phyloP scores from a whole-genome alignment of 2,888 invertebrate species.

The Xestia rhomboidea region DNA sequence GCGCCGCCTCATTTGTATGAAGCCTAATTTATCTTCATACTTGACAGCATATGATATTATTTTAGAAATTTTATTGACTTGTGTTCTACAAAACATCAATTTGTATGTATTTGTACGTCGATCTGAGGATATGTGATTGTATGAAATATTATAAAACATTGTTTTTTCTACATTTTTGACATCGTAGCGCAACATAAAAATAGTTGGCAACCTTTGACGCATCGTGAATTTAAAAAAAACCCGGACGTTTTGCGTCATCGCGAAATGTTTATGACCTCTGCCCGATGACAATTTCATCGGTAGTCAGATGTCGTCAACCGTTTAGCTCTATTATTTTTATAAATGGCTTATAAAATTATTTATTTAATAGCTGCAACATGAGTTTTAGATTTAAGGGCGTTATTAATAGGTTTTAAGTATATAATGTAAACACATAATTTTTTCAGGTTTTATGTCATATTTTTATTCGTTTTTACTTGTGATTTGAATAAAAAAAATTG shows the following conservation, averaged over 20 bases:
- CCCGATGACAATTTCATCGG: constrained; percentile 67
- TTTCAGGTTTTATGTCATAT: constrained; percentile 25
- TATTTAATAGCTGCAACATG: constrained; percentile 60
- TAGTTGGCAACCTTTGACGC: constrained; percentile 78
- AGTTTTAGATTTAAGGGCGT: constrained; percentile 53
- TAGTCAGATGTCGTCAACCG: constrained; percentile 64
- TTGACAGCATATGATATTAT: constrained; percentile 62
- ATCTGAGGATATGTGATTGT: constrained; percentile 41
- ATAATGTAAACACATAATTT: constrained; percentile 33
- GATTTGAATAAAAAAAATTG: constrained; percentile 14
- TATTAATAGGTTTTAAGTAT: constrained; percentile 47
- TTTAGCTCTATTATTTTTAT: constrained; percentile 61
- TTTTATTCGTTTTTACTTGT: constrained; percentile 23
- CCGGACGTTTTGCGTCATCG: constrained; percentile 59
- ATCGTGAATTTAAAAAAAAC: constrained; percentile 48
- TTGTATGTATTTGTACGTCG: constrained; percentile 38
- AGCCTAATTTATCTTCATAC: constrained; percentile 63
- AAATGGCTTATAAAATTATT: constrained; percentile 56
- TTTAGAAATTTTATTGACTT: constrained; percentile 56
- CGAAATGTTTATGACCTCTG: constrained; percentile 67
- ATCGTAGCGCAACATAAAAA: constrained; percentile 80
- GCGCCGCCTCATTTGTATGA: constrained; percentile 63
- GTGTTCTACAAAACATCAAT: constrained; percentile 58
- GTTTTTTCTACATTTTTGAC: constrained; percentile 77
- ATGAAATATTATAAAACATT: constrained; percentile 67